These are phyloP conservation scores for Tetramorium simillimum DNA, from an alignment of 1,140 invertebrate genomes.

Conservation along the genomic window DNA sequence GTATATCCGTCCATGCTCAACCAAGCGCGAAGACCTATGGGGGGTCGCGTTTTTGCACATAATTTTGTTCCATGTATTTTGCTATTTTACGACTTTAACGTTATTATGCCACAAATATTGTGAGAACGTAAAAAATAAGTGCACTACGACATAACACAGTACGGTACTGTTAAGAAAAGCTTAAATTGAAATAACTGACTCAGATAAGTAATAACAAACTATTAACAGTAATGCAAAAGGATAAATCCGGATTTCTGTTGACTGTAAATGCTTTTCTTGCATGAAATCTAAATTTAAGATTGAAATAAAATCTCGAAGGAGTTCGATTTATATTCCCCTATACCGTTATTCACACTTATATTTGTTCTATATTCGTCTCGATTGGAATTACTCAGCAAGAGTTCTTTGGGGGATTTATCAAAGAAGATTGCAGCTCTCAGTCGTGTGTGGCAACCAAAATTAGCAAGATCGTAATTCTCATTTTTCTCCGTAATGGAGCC, in stretches of 20 bases:
- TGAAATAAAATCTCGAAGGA: neutral
- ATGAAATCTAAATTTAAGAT: constrained; percentile 9
- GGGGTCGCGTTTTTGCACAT: constrained; percentile 8
- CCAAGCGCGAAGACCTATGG: neutral
- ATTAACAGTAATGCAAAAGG: neutral
- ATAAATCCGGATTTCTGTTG: neutral
- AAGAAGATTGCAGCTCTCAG: neutral
- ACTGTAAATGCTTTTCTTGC: neutral
- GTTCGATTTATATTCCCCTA: neutral
- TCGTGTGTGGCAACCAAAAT: neutral
- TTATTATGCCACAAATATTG: neutral
- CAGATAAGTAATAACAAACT: neutral
- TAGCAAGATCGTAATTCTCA: constrained; percentile 5
- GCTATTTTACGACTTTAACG: neutral
- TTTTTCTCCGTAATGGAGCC: constrained; percentile 24
- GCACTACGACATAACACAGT: neutral
- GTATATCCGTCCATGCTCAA: constrained; percentile 3
- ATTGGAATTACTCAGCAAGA: constrained; percentile 3
- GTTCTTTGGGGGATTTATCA: neutral
- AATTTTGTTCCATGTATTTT: constrained; percentile 20
- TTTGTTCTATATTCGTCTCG: neutral
- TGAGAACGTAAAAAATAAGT: neutral
- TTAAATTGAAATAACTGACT: neutral
- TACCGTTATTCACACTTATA: neutral
- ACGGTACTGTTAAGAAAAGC: neutral